Base-by-base conservation (phyloP, 1,140 invertebrate species). In the Notospermus geniculatus region DNA sequence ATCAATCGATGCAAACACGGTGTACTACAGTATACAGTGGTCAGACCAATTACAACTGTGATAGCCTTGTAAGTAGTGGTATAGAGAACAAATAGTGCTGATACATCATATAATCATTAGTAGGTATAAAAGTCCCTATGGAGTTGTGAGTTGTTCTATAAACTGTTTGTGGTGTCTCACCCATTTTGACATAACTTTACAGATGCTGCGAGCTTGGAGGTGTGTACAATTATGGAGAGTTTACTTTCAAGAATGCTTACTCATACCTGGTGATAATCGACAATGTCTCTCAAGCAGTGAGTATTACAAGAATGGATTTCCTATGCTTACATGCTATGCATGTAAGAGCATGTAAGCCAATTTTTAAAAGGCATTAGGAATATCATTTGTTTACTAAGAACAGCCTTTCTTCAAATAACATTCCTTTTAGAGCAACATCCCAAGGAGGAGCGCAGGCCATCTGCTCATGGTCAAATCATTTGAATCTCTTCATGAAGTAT, bases 1-100 rank as follows among this genome's bases (percentile, higher is more conserved):
- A 89, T 97, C 50, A 89, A 95, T 71, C 91, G 90, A 72, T 97
- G 93, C 78, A 96, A 95, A 82, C 94, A 97, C 85, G 94, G 94
- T 32, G 96, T 96, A 73, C 80, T 97, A 7, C 94, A 97, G 77
- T 97, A 97, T 73, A 94, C 92, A 36, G 87, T 95, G 46, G 88
- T 96, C 29, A 84, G 93, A 68, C 92, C 93, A 45, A 80, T 95
- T 56, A 93, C 92, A 45, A 93, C 93, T 66, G 84, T 90, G 32
- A 88, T 95, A 75, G 91, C 93, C 62, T 89, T 96, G 90, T 92
- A 84, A 87, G 76, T 71, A 46, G 13, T 9, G 41, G 23, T 52
- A 52, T 25, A 39, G n/a, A n/a, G n/a, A n/a, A n/a, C n/a, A n/a
- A n/a, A n/a, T n/a, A n/a, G n/a, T n/a, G n/a, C n/a, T n/a, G n/a